phyloP scores from a whole-genome alignment of 2,113 vertebrate genomes.

The Scopus umbretta region DNA sequence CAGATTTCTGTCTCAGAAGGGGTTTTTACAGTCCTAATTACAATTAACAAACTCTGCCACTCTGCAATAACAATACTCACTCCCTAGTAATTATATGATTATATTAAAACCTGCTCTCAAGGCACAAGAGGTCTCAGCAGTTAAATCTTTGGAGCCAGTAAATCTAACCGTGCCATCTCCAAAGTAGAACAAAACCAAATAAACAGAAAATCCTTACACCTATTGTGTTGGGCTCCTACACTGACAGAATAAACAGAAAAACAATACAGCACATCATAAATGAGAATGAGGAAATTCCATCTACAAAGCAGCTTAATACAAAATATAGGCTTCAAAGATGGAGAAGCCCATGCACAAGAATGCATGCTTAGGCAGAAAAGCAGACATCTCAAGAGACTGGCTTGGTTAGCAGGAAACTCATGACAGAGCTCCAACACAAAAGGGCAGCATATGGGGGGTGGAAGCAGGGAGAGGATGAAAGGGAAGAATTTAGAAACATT shows the following conservation, averaged over 20 bases:
- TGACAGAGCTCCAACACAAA: background rate
- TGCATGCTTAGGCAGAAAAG: background rate
- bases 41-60: background rate
- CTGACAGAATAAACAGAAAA: background rate
- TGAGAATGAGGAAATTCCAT: background rate
- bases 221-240: background rate
- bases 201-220: background rate
- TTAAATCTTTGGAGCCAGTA: background rate
- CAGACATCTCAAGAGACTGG: accelerated
- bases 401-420: background rate
- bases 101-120: background rate
- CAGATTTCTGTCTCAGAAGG: background rate
- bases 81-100: background rate
- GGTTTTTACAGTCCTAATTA: background rate
- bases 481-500: background rate
- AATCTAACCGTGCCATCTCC: background rate
- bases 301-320: background rate
- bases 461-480: background rate
- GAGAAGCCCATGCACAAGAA: background rate
- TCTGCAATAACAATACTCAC: background rate
- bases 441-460: background rate
- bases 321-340: background rate
- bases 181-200: background rate
- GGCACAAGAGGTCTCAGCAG: background rate
- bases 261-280: background rate